Conservation (phyloP, 1,140 invertebrate genomes). For the Melitaea cinxia region DNA sequence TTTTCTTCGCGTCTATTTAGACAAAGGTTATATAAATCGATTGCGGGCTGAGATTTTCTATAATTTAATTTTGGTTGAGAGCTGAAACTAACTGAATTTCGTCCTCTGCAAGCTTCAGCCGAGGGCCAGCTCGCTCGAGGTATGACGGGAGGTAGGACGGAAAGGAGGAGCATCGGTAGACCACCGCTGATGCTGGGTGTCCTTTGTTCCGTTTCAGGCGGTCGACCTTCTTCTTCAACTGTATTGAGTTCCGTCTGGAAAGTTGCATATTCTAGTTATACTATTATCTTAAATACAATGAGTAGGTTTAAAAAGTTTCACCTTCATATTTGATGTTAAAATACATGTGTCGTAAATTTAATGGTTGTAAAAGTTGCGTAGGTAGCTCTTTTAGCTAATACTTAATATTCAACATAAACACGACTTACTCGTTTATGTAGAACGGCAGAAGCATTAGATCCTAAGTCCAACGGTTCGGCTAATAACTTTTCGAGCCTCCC, state of each 20-base stretch:
- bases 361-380: no score
- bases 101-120: slow-evolving; percentile 82
- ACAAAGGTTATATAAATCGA: slow-evolving; percentile 83
- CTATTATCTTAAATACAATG: no score
- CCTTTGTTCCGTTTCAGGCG: slow-evolving; percentile 61
- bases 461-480: slow-evolving; percentile 45
- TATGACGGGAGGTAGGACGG: slow-evolving; percentile 87
- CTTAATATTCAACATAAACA: background rate
- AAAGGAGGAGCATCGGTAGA: slow-evolving; percentile 86
- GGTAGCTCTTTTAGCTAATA: no score
- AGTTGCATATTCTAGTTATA: background rate
- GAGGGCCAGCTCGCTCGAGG: slow-evolving; percentile 89
- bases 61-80: slow-evolving; percentile 86
- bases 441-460: slow-evolving; percentile 18
- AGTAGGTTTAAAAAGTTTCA: no score
- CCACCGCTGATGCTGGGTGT: slow-evolving; percentile 87
- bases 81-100: slow-evolving; percentile 84
- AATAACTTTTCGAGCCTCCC: slow-evolving; percentile 88
- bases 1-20: slow-evolving; percentile 83
- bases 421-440: slow-evolving; percentile 29
- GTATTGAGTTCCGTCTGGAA: slow-evolving; percentile 78
- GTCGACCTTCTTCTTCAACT: slow-evolving; percentile 68
- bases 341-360: no score
- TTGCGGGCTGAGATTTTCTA: slow-evolving; percentile 78
- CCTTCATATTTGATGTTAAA: no score